These are phyloP conservation scores for Amphiprion percula DNA, from an alignment of 2,113 vertebrate species.

Conservation along the genomic window DNA sequence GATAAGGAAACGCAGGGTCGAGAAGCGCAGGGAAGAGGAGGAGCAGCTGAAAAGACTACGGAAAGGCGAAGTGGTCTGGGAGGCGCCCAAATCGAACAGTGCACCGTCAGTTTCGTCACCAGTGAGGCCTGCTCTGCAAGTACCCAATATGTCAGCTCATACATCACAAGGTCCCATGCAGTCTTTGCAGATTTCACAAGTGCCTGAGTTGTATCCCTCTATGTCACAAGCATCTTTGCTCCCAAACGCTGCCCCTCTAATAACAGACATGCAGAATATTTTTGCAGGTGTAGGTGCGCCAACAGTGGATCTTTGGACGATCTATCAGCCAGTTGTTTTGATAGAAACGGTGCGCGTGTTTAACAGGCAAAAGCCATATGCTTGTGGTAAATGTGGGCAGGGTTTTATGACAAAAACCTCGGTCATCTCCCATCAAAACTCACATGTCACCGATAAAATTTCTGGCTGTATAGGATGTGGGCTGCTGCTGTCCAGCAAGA, in stretches of 20 bases:
- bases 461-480: conserved; percentile 79
- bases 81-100: background rate
- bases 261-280: conserved; percentile 31
- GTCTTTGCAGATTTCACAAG: conserved; percentile 36
- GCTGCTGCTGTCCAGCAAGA: conserved; percentile 74
- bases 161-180: background rate
- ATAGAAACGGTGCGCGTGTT: conserved; percentile 45
- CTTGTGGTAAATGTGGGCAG: conserved; percentile 73
- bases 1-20: conserved; percentile 69
- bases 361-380: conserved; percentile 52
- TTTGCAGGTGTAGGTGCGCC: conserved; percentile 62
- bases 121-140: background rate
- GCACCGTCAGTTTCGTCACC: conserved; percentile 21
- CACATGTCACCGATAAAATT: conserved; percentile 68
- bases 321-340: conserved; percentile 80
- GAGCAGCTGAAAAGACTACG: conserved; percentile 62
- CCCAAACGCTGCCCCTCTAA: conserved; percentile 1
- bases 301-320: conserved; percentile 78
- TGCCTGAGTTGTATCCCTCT: conserved; percentile 40
- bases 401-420: conserved; percentile 55
- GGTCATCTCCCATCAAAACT: conserved; percentile 67
- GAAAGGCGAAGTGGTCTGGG: conserved; percentile 65
- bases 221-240: conserved; percentile 7
- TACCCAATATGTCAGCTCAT: conserved; percentile 15
- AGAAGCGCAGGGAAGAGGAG: conserved; percentile 62